Evolutionary conservation across 2,113 vertebrate species (phyloP), one percentile per base, ranked within the genome.

Genomic region (Chionis minor): DNA sequence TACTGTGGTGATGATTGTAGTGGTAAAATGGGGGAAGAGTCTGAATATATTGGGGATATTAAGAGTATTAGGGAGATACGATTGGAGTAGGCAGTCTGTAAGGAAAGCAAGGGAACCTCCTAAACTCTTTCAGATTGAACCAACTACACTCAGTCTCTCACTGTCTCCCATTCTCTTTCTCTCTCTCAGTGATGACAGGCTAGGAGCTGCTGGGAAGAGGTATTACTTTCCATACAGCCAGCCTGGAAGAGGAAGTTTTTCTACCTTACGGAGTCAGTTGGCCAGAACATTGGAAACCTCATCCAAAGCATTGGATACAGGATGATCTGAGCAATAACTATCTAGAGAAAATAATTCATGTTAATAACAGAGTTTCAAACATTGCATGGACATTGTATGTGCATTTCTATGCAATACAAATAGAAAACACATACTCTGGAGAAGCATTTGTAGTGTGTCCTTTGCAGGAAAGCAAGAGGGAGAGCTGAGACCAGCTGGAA

Each of bases 241-340:
- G 0, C 12, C 21, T 67, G 20, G 19, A 74, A 73, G 14, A 40
- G 6, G 10, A 89, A 8, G 6, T 61, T 81, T 70, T 81, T 5
- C 24, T 70, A 14, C 1, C 1, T 30, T 12, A 4, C 8, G 11
- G 8, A 55, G 13, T 32, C 22, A 51, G 19, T 1, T 45, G 21
- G 10, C 15, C 55, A 44, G 11, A 85, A 66, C 30, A 7, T 9
- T 33, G 20, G 65, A 52, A n/a, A 30, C 5, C 15, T 9, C 18
- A 44, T 54, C 6, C 7, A 75, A 67, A 67, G 3, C 12, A 16
- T 4, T 49, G 27, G 4, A 61, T 47, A 40, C 15, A 71, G 42
- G n/a, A 75, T 0, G 12, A 40, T 17, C 35, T 71, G 45, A 88
- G 33, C 14, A 88, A 86, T 52, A 70, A 6, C 28, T 23, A 32